Base-by-base conservation (phyloP, 2,797 vertebrate genomes). In the Novumbra hubbsi region DNA sequence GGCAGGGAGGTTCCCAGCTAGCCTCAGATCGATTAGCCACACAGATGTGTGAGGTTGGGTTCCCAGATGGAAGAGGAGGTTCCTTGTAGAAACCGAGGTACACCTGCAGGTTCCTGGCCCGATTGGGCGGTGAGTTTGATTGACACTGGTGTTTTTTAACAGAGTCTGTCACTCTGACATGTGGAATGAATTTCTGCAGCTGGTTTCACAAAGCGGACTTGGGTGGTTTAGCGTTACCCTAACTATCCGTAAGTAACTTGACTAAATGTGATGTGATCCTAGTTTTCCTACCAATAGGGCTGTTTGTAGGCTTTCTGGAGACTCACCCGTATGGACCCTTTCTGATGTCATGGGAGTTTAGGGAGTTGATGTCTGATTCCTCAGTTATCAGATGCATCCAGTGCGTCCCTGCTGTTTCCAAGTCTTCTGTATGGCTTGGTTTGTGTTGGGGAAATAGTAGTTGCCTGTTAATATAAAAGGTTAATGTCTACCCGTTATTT, bases 1-100 rank as follows among this genome's bases (percentile, higher is more conserved):
- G 84, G 57, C 73, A 80, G 82, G 78, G 84, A 88, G 83, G 72
- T 79, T 86, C 86, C 78, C 79, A 66, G 55, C 55, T 24, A 60
- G 83, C 74, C 88, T 88, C 83, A 84, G 82, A 83, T 86, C 79
- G 77, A 88, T 90, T 88, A 86, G 77, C 75, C 74, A 78, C 75
- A 74, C 55, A 79, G 70, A 73, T 75, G 55, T 60, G 55, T 76
- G 82, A 78, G 78, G 76, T 81, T 83, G 83, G 80, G 83, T 57
- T 79, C 55, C 12, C 55, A 3, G 63, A 74, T 34, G 72, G 72
- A 21, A 2, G 45, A 77, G 83, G 78, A 77, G 79, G 34, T 77
- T 80, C 81, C 72, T 6, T 14, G 45, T 16, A 3, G 14, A 55
- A 52, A 48, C 72, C 71, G 45, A 55, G 62, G 73, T 71, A 76